These are phyloP conservation scores for Daphoenositta chrysoptera DNA, from an alignment of 2,113 vertebrate species.

Conservation along the genomic window DNA sequence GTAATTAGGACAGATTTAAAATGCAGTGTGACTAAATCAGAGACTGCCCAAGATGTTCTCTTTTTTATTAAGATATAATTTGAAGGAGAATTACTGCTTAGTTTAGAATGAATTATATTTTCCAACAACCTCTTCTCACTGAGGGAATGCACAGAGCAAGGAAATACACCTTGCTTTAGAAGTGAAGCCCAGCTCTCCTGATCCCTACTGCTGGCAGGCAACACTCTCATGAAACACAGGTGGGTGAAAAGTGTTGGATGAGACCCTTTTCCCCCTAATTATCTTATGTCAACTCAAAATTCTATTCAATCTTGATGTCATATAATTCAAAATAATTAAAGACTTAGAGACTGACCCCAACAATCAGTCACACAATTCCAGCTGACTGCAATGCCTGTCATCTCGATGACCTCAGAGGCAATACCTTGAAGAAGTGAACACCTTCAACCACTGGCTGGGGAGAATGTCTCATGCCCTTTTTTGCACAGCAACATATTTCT, in stretches of 20 bases:
- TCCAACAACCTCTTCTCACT: not conserved
- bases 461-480: not conserved
- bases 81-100: not conserved
- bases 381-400: not conserved
- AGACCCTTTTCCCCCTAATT: not conserved
- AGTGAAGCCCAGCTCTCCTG: not conserved
- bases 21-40: slow-evolving; percentile 47
- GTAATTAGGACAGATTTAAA: slow-evolving; percentile 63
- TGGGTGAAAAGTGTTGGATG: not conserved
- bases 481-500: not conserved
- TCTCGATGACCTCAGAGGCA: not conserved
- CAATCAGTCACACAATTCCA: not conserved
- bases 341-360: not conserved
- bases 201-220: not conserved
- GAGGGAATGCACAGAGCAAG: not conserved
- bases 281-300: not conserved
- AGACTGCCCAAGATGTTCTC: slow-evolving; percentile 41
- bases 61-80: slow-evolving; percentile 54
- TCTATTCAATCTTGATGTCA: not conserved
- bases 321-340: not conserved
- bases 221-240: not conserved
- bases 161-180: not conserved
- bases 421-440: not conserved
- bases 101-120: not conserved
- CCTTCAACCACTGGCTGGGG: not conserved